Conservation (phyloP, 1,140 invertebrate genomes). For the Euura saliciscinereae region DNA sequence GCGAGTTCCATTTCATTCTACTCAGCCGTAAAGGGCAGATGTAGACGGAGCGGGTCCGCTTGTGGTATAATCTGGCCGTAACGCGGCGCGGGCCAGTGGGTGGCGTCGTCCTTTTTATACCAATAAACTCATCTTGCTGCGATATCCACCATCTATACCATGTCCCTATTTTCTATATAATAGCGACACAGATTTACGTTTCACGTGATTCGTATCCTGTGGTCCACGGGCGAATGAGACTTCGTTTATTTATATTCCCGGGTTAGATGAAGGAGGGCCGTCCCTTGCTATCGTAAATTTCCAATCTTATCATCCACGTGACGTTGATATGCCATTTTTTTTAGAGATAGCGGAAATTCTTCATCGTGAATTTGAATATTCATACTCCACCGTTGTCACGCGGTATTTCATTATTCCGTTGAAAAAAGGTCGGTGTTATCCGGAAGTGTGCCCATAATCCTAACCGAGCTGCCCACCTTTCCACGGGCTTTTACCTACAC, state of each 20-base stretch:
- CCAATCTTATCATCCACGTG: background rate
- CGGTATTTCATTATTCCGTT: background rate
- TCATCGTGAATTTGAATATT: background rate
- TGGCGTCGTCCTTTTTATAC: background rate
- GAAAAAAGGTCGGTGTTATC: background rate
- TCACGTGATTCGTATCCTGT: background rate
- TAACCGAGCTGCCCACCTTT: background rate
- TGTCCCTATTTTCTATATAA: no score
- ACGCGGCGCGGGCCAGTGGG: background rate
- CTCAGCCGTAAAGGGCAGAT: conserved; percentile 12
- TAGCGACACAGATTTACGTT: no score
- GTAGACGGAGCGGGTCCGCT: background rate
- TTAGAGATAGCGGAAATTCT: background rate
- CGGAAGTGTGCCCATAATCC: background rate
- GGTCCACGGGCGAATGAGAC: background rate
- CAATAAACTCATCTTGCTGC: background rate
- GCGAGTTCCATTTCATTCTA: conserved; percentile 8
- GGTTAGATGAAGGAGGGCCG: background rate
- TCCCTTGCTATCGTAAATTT: background rate
- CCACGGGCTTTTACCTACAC: no score
- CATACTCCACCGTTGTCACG: background rate
- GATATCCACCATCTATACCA: background rate
- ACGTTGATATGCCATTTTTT: background rate
- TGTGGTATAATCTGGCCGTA: conserved; percentile 9
- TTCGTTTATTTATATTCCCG: conserved; percentile 3